Base-by-base conservation (phyloP, 1,140 invertebrate species). In the Oppia nitens region DNA sequence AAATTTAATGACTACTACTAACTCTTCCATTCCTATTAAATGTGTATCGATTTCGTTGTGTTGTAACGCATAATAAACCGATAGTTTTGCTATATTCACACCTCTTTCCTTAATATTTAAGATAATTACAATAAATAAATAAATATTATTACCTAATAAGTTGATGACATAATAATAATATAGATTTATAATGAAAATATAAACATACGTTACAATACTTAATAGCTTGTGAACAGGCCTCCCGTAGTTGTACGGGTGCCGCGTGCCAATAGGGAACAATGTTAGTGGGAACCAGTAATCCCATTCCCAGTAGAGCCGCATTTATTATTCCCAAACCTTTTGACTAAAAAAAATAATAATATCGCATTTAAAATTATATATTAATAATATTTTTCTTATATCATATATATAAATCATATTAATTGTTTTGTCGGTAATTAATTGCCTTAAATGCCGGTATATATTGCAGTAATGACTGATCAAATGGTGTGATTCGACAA, bases 241-340 rank as follows among this genome's bases (percentile, higher is more conserved):
- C 68, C 70, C 85, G 88, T 0, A 83, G 76, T 23, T 81, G 70
- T 4, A 80, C 70, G 9, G 69, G 69, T 1, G 84, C 86, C 21
- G 85, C 85, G 74, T 95, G 90, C 90, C 90, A 95, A 0, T 66
- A 60, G 57, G 79, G 83, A 53, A 60, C 48, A 0, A 23, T 23
- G 17, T 40, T 40, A 17, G 32, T 40, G 0, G 87, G 82, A 11
- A 84, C 83, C 21, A 93, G 73, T 14, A 94, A 73, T 11, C 88
- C 85, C 84, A 92, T 83, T 1, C 78, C 81, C 21, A 84, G 79
- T 2, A 80, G 75, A 0, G 86, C 79, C 1, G 87, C 88, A 72
- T 85, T 87, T 24, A 94, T 81, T 20, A 94, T 73, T 24, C 84
- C 89, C 12, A 94, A 67, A 56, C 80, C 76, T 63, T 78, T 76